Conservation (phyloP, 2,888 invertebrate species). For the Xylota segnis region DNA sequence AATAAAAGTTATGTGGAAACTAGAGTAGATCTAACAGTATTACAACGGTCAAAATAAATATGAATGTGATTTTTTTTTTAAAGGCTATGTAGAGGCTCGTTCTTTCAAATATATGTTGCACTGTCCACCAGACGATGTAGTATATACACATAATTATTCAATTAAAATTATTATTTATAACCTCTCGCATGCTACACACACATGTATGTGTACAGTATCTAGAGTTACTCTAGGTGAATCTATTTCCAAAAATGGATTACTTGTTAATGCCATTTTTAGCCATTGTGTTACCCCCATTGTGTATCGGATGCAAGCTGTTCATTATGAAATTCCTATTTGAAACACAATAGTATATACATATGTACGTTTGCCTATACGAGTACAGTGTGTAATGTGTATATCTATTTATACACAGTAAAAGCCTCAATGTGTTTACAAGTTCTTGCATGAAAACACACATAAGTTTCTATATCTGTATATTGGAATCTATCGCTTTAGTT, state of each 20-base stretch:
- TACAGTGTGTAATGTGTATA: slow-evolving; percentile 37
- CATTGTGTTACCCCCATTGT: slow-evolving; percentile 4
- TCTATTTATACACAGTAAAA: slow-evolving; percentile 63
- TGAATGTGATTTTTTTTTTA: no score
- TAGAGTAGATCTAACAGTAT: no score
- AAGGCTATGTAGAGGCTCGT: no score
- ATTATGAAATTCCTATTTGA: slow-evolving; percentile 53
- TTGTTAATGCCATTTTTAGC: slow-evolving; percentile 17
- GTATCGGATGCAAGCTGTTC: slow-evolving; percentile 40
- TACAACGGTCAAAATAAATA: no score
- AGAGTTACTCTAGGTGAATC: not conserved
- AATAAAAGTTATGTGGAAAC: no score
- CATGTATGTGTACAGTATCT: not conserved
- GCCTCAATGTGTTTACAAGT: slow-evolving; percentile 58
- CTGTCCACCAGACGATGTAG: no score
- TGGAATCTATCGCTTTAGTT: slow-evolving; percentile 35
- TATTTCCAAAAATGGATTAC: not conserved
- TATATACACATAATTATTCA: not conserved
- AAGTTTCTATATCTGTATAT: slow-evolving; percentile 21
- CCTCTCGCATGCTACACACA: not conserved
- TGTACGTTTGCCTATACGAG: slow-evolving; percentile 34
- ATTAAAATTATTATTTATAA: not conserved
- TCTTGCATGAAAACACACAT: slow-evolving; percentile 54
- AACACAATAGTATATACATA: slow-evolving; percentile 54
- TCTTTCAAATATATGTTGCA: no score